Evolutionary conservation across 2,113 vertebrate species (phyloP).

Genomic region (Uria aalge): DNA sequence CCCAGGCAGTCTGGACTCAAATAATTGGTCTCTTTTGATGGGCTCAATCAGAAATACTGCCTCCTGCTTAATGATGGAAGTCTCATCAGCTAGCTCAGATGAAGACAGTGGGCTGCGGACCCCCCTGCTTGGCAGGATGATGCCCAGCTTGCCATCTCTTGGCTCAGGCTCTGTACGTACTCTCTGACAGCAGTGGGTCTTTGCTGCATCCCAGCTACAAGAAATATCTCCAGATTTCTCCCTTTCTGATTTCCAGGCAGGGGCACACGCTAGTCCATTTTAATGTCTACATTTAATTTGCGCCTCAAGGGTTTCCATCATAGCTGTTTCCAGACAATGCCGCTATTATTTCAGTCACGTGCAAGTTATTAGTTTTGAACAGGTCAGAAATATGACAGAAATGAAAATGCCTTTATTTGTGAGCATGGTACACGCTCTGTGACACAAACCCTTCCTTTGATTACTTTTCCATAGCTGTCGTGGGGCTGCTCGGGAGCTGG

Average conservation of each 20-base stretch:
- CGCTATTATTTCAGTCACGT: background rate
- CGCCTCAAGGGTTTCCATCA: background rate
- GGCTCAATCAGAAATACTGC: background rate
- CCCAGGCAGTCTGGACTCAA: background rate
- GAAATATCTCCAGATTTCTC: background rate
- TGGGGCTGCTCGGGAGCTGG: background rate
- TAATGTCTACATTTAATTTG: background rate
- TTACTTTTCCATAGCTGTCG: background rate
- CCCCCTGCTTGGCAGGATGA: background rate
- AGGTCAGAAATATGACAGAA: conserved; percentile 3
- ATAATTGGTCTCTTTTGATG: background rate
- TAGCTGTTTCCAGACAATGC: background rate
- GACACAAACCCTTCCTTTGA: conserved; percentile 5
- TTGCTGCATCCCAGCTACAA: background rate
- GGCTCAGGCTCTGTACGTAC: background rate
- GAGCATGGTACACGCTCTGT: background rate
- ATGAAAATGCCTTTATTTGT: conserved; percentile 17
- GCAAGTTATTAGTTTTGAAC: background rate
- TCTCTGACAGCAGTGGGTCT: background rate
- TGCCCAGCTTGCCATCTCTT: background rate
- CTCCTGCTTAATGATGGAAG: background rate
- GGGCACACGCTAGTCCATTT: background rate
- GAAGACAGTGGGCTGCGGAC: background rate
- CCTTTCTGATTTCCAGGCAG: background rate
- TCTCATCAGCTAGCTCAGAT: background rate